phyloP scores from a whole-genome alignment of 2,113 vertebrate genomes.

The Nannobrachium achirus region DNA sequence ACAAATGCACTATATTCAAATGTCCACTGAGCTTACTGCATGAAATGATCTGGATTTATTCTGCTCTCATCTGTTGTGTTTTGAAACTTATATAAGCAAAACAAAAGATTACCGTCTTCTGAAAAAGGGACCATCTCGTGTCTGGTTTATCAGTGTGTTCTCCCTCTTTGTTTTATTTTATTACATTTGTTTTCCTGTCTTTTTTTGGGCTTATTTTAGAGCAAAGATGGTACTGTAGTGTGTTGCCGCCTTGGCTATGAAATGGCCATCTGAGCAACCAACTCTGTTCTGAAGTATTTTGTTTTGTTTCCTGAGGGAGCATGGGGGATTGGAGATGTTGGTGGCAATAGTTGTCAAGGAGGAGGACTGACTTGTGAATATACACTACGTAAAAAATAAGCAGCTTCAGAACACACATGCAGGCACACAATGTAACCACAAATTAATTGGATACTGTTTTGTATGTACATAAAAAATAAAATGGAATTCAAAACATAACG shows the following conservation, averaged over 20 bases:
- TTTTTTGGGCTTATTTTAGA: slow-evolving; percentile 22
- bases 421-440: slow-evolving; percentile 51
- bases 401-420: slow-evolving; percentile 48
- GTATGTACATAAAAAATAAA: slow-evolving; percentile 65
- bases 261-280: slow-evolving; percentile 6
- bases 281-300: slow-evolving; percentile 31
- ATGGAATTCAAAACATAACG: slow-evolving; percentile 42
- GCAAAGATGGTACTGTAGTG: slow-evolving; percentile 36
- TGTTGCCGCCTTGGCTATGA: slow-evolving; percentile 30
- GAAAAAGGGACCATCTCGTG: slow-evolving; percentile 60
- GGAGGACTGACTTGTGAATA: slow-evolving; percentile 61
- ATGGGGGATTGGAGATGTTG: slow-evolving; percentile 28
- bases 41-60: slow-evolving; percentile 52
- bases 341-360: neutral
- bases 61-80: slow-evolving; percentile 37
- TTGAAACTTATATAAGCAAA: slow-evolving; percentile 42
- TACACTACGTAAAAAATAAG: slow-evolving; percentile 50
- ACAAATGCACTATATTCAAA: slow-evolving; percentile 55
- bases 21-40: slow-evolving; percentile 59
- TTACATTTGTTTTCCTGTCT: slow-evolving; percentile 16
- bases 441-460: slow-evolving; percentile 70
- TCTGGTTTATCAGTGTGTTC: slow-evolving; percentile 40
- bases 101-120: slow-evolving; percentile 33
- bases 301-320: slow-evolving; percentile 34
- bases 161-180: slow-evolving; percentile 17